These are phyloP conservation scores for Neoseiulus cucumeris DNA, from an alignment of 1,140 invertebrate species.

Conservation along the genomic window DNA sequence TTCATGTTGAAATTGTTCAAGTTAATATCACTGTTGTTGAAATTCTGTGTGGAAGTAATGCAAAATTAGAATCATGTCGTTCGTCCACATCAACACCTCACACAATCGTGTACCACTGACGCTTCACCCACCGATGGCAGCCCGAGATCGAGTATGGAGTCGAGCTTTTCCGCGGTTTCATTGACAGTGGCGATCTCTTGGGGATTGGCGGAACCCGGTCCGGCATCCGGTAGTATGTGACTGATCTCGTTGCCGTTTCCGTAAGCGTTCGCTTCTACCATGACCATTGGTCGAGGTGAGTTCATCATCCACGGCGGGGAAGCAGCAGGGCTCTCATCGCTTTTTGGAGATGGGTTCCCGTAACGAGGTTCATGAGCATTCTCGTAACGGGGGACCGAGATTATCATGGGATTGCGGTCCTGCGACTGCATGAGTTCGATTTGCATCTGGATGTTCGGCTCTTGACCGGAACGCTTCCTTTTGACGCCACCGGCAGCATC, in stretches of 20 bases:
- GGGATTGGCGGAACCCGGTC: not conserved
- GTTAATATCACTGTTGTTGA: not conserved
- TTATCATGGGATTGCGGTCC: not conserved
- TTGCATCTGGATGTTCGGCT: not conserved
- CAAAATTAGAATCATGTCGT: not conserved
- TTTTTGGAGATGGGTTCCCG: not conserved
- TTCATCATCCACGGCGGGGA: not conserved
- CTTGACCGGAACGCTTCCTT: not conserved
- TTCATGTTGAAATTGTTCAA: conserved; percentile 5
- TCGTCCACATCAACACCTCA: too few species aligned
- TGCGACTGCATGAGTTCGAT: not conserved
- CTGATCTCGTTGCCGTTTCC: not conserved
- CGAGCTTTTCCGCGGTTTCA: not conserved
- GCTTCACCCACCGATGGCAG: too few species aligned
- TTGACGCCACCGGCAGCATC: not conserved
- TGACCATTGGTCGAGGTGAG: not conserved
- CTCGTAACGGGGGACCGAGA: not conserved
- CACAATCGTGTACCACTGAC: too few species aligned
- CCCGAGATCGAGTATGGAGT: not conserved
- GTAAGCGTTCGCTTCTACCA: not conserved
- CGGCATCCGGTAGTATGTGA: not conserved
- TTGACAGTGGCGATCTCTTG: not conserved
- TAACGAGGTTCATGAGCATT: not conserved
- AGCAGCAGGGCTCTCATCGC: not conserved
- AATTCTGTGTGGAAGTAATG: not conserved